These are phyloP conservation scores for Eremophila alpestris DNA, from an alignment of 2,797 vertebrate species.

Conservation along the genomic window DNA sequence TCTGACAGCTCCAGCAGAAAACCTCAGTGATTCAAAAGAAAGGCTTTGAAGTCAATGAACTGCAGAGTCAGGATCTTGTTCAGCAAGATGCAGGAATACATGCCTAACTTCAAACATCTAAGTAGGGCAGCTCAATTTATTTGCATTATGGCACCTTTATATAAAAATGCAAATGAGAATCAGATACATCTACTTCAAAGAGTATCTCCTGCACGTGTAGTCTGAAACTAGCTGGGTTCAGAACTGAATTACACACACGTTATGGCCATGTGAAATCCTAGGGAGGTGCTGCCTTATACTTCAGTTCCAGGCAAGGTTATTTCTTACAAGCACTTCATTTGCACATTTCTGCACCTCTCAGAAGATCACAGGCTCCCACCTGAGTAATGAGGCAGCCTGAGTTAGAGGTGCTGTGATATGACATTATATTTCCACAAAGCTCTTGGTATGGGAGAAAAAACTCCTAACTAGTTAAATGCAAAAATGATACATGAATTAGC, in stretches of 20 bases:
- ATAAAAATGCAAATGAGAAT: constrained; percentile 16
- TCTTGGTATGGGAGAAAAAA: background rate
- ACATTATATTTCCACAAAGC: background rate
- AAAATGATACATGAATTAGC: background rate
- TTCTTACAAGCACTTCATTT: background rate
- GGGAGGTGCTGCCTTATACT: background rate
- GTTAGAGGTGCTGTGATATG: background rate
- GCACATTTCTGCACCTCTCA: background rate
- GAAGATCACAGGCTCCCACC: background rate
- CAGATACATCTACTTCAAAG: background rate
- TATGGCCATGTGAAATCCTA: background rate
- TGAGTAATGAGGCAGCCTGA: background rate
- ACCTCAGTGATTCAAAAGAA: background rate
- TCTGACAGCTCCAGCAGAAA: background rate
- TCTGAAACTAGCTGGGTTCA: background rate
- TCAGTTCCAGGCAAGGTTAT: background rate
- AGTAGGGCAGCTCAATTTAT: background rate
- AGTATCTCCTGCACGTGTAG: background rate
- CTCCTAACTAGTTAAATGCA: background rate
- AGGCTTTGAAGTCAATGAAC: constrained; percentile 9
- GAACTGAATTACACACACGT: background rate
- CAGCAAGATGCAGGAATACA: background rate
- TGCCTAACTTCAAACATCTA: background rate
- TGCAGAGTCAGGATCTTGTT: background rate
- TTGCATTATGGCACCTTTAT: background rate